Conservation (phyloP, 2,888 invertebrate genomes). For the Pterostichus madidus region DNA sequence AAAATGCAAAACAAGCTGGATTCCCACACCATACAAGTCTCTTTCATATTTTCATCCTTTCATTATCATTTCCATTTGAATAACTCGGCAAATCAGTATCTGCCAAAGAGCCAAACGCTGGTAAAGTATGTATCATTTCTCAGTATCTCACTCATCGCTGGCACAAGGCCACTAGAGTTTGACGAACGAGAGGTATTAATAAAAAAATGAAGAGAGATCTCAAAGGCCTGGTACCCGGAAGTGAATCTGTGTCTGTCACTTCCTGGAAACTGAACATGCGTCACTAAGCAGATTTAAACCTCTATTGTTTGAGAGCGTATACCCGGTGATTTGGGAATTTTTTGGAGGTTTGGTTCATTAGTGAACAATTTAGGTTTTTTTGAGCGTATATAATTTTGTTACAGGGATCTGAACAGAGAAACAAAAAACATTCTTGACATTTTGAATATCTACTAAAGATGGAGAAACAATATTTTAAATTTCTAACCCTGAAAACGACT, state of each 20-base stretch:
- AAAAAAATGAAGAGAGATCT: slow-evolving; percentile 5
- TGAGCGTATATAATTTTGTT: slow-evolving; percentile 33
- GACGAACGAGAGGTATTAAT: slow-evolving; percentile 34
- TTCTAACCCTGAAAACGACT: too few species aligned
- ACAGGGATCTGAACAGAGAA: not conserved
- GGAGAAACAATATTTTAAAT: too few species aligned
- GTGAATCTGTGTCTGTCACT: not conserved
- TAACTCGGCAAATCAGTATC: too few species aligned
- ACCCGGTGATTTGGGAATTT: not conserved
- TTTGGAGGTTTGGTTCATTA: not conserved
- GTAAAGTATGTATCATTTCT: too few species aligned
- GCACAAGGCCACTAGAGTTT: slow-evolving; percentile 31
- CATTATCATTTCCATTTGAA: slow-evolving; percentile 7
- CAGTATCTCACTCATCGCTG: not conserved
- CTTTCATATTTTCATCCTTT: not conserved
- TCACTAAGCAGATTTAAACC: slow-evolving; percentile 15
- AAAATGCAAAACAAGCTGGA: slow-evolving; percentile 9
- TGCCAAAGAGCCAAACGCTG: too few species aligned
- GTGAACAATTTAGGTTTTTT: slow-evolving; percentile 16
- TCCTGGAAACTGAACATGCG: slow-evolving; percentile 25
- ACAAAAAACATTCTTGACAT: not conserved
- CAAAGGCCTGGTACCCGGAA: slow-evolving; percentile 7
- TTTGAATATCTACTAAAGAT: not conserved
- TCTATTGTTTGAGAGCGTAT: not conserved
- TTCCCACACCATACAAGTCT: not conserved